Percentiles rank a stretch among this genome's conserved stretches.
Evolutionary conservation across 2,113 vertebrate genomes (phyloP).

Genomic region (Pardalotus punctatus): DNA sequence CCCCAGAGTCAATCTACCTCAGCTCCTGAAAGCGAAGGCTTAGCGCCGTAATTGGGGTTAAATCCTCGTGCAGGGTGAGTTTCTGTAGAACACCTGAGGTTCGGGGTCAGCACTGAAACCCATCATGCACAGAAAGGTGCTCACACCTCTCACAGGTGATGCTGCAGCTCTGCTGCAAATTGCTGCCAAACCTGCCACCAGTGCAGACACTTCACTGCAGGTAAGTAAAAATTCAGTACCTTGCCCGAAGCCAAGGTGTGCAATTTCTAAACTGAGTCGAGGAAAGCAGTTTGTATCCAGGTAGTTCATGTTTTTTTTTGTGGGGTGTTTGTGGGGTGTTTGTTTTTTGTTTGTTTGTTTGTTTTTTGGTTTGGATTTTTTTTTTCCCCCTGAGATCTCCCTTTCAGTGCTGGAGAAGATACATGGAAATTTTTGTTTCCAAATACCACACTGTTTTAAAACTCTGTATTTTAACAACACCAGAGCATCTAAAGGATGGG

Average conservation of each 20-base stretch:
- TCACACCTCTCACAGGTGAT: background rate
- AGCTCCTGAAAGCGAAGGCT: background rate
- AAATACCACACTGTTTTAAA: background rate
- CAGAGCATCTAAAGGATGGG: background rate
- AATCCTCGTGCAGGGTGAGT: fast-evolving
- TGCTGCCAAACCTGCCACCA: background rate
- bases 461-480: background rate
- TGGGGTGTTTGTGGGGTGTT: too few species aligned
- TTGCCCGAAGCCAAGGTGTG: background rate
- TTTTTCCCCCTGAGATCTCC: background rate
- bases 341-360: too few species aligned
- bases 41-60: background rate
- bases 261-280: background rate
- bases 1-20: background rate
- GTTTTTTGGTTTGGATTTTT: background rate
- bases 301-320: too few species aligned
- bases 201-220: background rate
- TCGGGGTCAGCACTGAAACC: too few species aligned
- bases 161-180: background rate
- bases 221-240: background rate
- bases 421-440: background rate
- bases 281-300: background rate
- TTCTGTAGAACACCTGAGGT: background rate
- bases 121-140: background rate
- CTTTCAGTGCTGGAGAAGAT: background rate